These are phyloP conservation scores for Thaumatotibia leucotreta DNA, from an alignment of 1,140 invertebrate species.

Conservation along the genomic window DNA sequence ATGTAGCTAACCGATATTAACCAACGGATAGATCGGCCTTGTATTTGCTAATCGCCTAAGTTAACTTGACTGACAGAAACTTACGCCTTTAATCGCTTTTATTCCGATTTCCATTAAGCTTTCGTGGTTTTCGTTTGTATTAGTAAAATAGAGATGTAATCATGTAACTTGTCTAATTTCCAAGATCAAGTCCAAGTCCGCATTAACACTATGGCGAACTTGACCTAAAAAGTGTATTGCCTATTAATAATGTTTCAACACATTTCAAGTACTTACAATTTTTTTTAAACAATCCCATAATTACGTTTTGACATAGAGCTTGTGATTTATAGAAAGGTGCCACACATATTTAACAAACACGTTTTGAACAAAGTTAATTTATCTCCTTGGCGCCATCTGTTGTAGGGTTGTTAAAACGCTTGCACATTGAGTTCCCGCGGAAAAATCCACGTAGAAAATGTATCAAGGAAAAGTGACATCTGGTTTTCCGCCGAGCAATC, in stretches of 20 bases:
- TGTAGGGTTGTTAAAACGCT: not conserved
- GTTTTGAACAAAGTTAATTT: no score
- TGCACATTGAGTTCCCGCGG: no score
- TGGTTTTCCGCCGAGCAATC: not conserved
- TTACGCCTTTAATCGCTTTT: not conserved
- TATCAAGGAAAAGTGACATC: not conserved
- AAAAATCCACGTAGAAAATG: not conserved
- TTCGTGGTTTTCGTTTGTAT: not conserved
- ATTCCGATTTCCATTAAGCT: not conserved
- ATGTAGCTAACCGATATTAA: not conserved
- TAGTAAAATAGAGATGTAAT: not conserved
- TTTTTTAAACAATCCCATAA: no score
- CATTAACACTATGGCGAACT: no score
- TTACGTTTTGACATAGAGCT: no score
- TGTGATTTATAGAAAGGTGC: no score
- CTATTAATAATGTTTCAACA: no score
- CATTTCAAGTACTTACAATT: no score
- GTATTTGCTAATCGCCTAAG: not conserved
- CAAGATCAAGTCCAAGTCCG: no score
- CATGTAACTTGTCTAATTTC: no score
- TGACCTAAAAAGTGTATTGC: no score
- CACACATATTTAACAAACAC: no score
- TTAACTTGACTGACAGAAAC: not conserved
- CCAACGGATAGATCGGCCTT: not conserved
- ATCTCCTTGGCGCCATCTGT: not conserved